A percentile compares a stretch with the other conserved stretches of the same genome.
These are phyloP conservation scores for Portunus trituberculatus DNA, from an alignment of 1,140 invertebrate genomes.

Conservation along the genomic window DNA sequence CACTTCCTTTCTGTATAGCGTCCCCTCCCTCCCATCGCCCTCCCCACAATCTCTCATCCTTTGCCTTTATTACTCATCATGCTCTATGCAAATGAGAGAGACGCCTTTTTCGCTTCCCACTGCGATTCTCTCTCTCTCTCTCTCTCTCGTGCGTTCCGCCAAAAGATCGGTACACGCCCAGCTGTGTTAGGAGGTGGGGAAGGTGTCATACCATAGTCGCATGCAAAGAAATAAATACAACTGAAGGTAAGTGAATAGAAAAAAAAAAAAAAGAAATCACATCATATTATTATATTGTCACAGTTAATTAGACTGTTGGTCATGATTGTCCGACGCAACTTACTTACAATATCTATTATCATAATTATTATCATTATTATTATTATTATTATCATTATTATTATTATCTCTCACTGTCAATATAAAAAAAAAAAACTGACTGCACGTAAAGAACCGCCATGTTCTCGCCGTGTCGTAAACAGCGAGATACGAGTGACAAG, in stretches of 20 bases:
- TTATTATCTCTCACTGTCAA: background rate
- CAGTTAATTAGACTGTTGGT: background rate
- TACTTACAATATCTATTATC: background rate
- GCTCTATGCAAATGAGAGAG: slow-evolving; percentile 65
- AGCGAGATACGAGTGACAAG: background rate
- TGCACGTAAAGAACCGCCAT: background rate
- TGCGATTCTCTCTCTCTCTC: slow-evolving; percentile 8
- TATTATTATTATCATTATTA: no score
- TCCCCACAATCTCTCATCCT: slow-evolving; percentile 51
- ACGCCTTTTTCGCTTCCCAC: slow-evolving; percentile 43
- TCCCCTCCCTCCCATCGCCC: background rate
- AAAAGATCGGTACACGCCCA: background rate
- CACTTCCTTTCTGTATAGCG: background rate
- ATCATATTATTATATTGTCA: background rate
- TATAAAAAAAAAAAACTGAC: background rate
- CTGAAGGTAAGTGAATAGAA: background rate
- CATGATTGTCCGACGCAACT: background rate
- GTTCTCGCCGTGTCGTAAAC: background rate
- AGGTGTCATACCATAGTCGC: background rate
- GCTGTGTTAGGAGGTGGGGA: background rate
- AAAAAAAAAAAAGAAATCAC: background rate
- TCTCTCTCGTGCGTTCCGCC: background rate
- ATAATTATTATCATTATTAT: no score
- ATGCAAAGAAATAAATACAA: background rate
- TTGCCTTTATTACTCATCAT: slow-evolving; percentile 61